Conservation (phyloP, 2,888 invertebrate genomes). For the Caenorhabditis angaria region DNA sequence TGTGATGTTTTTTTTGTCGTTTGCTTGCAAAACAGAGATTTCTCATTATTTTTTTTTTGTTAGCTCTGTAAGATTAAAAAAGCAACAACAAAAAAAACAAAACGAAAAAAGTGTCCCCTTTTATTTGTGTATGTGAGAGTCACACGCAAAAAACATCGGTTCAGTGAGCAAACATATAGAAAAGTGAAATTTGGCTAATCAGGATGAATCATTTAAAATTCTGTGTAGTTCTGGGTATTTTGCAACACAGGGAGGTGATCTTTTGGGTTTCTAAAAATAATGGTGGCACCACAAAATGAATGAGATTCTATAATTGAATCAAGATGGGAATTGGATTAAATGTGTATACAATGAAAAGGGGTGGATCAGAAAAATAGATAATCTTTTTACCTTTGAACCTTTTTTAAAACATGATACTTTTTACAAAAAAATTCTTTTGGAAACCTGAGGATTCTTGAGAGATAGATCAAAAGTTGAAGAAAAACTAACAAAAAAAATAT, state of each 20-base stretch:
- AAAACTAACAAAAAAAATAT: too few relatives aligned
- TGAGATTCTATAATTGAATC: not conserved
- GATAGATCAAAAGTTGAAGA: too few relatives aligned
- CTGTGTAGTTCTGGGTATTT: conserved; percentile 1
- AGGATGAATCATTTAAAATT: not conserved
- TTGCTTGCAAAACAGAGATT: too few relatives aligned
- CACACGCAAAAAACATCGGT: not conserved
- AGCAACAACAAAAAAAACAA: not conserved
- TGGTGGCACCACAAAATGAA: too few relatives aligned
- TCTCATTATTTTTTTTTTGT: not conserved
- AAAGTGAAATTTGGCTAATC: not conserved
- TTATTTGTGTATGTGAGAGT: not conserved
- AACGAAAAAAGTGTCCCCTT: not conserved
- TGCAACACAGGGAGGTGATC: not conserved
- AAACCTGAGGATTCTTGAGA: too few relatives aligned
- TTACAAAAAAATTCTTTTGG: too few relatives aligned
- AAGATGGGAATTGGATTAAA: not conserved
- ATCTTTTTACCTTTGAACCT: too few relatives aligned
- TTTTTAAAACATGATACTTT: too few relatives aligned
- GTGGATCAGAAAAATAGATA: too few relatives aligned
- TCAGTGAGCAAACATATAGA: not conserved
- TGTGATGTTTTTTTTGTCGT: too few relatives aligned
- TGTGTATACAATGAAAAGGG: too few relatives aligned
- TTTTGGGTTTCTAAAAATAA: not conserved
- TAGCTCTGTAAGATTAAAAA: not conserved